A percentile compares a stretch with the other conserved stretches of the same genome.
Evolutionary conservation across 2,888 invertebrate species (phyloP).

Genomic region (Papilio protenor): DNA sequence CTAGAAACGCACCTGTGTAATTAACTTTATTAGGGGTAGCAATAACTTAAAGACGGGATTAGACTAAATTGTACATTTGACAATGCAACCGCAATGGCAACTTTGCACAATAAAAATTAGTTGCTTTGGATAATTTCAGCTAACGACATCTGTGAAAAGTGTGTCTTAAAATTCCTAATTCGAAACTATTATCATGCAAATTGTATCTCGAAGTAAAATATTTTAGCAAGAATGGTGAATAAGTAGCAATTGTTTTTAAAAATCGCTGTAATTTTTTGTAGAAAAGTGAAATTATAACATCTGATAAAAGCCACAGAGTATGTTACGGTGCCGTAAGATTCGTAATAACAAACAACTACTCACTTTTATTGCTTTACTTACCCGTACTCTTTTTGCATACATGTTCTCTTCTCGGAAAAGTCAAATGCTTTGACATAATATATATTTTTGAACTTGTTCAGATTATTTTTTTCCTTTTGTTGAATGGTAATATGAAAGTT

Average conservation of each 20-base stretch:
- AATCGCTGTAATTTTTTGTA: not conserved
- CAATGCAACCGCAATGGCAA: slow-evolving; percentile 1
- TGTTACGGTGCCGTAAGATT: not conserved
- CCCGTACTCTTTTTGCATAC: not conserved
- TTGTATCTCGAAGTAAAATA: not conserved
- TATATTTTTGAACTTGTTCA: too few relatives aligned
- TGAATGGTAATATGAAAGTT: too few relatives aligned
- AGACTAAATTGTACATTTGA: slow-evolving; percentile 16
- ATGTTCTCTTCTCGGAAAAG: too few relatives aligned
- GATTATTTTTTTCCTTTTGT: too few relatives aligned
- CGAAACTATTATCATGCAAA: not conserved
- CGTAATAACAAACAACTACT: not conserved
- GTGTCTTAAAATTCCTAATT: not conserved
- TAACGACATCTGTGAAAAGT: not conserved
- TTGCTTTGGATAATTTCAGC: not conserved
- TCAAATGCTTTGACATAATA: too few relatives aligned
- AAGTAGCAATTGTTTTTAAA: not conserved
- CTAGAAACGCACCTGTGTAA: not conserved
- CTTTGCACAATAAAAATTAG: not conserved
- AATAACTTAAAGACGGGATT: slow-evolving; percentile 23
- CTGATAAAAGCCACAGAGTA: not conserved
- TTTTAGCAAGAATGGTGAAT: not conserved
- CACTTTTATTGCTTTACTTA: not conserved
- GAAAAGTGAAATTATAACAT: not conserved
- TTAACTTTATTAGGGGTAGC: slow-evolving; percentile 15